Conservation (phyloP, 2,797 vertebrate species). For the Lepidocolaptes lacrymiger region DNA sequence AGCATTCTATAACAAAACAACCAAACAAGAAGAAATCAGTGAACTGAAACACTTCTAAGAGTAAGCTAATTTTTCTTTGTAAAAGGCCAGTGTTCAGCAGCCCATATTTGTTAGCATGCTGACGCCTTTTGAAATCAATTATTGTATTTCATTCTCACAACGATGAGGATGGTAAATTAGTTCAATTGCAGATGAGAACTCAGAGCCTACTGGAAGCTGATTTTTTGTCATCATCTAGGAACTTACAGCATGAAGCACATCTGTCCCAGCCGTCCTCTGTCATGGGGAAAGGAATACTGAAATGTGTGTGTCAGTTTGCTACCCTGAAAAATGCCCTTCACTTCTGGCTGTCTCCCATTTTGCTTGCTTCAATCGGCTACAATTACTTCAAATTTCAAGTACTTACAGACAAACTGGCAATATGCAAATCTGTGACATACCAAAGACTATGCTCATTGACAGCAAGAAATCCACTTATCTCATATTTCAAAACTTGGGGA, state of each 20-base stretch:
- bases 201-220: constrained; percentile 7
- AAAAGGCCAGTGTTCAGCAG: not conserved
- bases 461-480: not conserved
- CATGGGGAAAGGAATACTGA: not conserved
- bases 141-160: constrained; percentile 9
- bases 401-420: not conserved
- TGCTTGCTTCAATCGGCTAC: not conserved
- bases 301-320: not conserved
- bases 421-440: not conserved
- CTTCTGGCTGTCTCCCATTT: not conserved
- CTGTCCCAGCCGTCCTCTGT: not conserved
- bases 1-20: not conserved
- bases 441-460: not conserved
- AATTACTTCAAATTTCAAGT: constrained; percentile 5
- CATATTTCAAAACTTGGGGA: not conserved
- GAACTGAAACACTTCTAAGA: not conserved
- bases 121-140: constrained; percentile 17
- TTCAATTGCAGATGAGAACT: constrained; percentile 29
- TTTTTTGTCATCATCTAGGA: constrained; percentile 48
- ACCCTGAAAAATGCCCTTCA: constrained; percentile 3
- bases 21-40: not conserved
- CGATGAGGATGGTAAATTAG: constrained; percentile 40
- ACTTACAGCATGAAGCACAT: not conserved
- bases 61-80: not conserved
- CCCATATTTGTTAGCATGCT: not conserved